These are phyloP conservation scores for Catonia carolina DNA, from an alignment of 2,888 invertebrate genomes.

Conservation along the genomic window DNA sequence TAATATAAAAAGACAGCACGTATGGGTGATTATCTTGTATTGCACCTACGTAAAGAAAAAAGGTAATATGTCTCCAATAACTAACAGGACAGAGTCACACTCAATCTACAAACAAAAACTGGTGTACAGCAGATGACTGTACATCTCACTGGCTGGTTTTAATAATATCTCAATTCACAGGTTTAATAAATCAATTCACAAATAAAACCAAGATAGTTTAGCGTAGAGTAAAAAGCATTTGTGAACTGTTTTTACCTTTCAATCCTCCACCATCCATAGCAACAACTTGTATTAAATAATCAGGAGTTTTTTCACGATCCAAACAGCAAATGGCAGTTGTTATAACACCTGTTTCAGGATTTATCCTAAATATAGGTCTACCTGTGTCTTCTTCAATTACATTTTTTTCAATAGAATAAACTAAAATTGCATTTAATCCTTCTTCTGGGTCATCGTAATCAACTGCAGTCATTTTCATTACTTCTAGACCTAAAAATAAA, in stretches of 20 bases:
- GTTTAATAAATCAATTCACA: too few species aligned
- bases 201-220: too few species aligned
- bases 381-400: constrained; percentile 95
- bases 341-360: constrained; percentile 89
- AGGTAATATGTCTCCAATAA: too few species aligned
- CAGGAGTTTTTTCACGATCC: constrained; percentile 88
- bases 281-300: constrained; percentile 93
- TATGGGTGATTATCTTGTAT: too few species aligned
- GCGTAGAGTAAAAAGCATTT: too few species aligned
- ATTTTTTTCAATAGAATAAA: constrained; percentile 93
- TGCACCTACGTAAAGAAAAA: too few species aligned
- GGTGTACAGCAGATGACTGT: too few species aligned
- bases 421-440: constrained; percentile 87
- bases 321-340: constrained; percentile 93
- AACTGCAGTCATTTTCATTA: constrained; percentile 96
- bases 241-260: constrained; percentile 66
- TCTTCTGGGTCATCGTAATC: constrained; percentile 95
- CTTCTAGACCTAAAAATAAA: constrained; percentile 68
- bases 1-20: too few species aligned
- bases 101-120: too few species aligned
- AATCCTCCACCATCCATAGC: constrained; percentile 91
- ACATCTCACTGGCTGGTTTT: too few species aligned
- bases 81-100: too few species aligned
- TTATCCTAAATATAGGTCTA: constrained; percentile 91
- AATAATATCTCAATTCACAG: too few species aligned